phyloP scores from a whole-genome alignment of 2,113 vertebrate species.

The Bufo bufo region DNA sequence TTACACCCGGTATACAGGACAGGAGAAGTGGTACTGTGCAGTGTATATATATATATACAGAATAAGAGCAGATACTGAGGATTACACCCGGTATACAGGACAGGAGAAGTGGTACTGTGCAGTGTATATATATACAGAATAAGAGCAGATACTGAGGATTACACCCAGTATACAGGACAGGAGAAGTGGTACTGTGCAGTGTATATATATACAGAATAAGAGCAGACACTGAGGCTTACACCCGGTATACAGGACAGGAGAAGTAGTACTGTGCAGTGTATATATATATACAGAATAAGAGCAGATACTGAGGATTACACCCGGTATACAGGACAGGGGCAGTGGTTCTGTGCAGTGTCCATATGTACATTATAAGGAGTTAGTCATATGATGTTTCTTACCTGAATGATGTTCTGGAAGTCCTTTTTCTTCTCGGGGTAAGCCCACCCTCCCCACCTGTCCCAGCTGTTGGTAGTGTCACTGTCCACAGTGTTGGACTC shows the following conservation, averaged over 20 bases:
- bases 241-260: too few species aligned
- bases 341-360: not conserved
- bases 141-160: too few species aligned
- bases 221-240: too few species aligned
- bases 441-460: not conserved
- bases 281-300: not conserved
- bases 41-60: too few species aligned
- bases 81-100: not conserved
- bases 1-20: too few species aligned
- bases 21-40: too few species aligned
- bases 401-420: conserved; percentile 1
- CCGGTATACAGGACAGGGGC: not conserved
- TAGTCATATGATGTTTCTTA: not conserved
- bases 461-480: not conserved
- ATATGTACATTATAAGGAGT: not conserved
- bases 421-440: conserved; percentile 43
- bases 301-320: not conserved
- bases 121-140: not conserved
- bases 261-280: not conserved
- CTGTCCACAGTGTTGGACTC: too few species aligned
- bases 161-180: not conserved
- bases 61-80: not conserved
- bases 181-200: not conserved
- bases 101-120: not conserved
- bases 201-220: too few species aligned